Evolutionary conservation across 2,797 vertebrate species (phyloP).

Genomic region (Brachyrhaphis roseni): DNA sequence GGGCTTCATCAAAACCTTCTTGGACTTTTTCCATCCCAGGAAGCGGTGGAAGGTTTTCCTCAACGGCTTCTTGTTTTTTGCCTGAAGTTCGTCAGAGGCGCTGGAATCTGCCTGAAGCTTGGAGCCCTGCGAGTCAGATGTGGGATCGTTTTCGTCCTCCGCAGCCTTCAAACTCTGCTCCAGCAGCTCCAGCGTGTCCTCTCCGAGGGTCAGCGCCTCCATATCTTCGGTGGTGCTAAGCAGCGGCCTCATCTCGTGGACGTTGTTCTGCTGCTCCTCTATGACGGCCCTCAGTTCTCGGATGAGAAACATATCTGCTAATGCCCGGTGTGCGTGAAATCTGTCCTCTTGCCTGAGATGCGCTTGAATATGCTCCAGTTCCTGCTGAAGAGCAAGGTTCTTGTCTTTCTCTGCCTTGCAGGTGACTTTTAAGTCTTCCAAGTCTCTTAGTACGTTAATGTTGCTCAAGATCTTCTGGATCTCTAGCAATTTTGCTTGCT

Average conservation of each 20-base stretch:
- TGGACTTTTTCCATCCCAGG: conserved; percentile 12
- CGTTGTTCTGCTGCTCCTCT: not conserved
- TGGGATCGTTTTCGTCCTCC: not conserved
- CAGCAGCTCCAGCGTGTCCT: not conserved
- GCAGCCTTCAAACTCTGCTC: not conserved
- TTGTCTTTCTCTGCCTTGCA: not conserved
- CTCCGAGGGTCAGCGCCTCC: not conserved
- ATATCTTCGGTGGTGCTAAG: not conserved
- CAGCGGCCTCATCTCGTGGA: not conserved
- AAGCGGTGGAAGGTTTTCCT: conserved; percentile 7
- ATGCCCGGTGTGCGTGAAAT: not conserved
- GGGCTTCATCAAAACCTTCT: not conserved
- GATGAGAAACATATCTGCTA: conserved; percentile 1
- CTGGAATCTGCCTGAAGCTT: not conserved
- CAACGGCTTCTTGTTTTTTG: not conserved
- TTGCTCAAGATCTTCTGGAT: not conserved
- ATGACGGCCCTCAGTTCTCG: not conserved
- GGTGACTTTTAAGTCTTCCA: conserved; percentile 1
- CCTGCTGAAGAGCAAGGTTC: not conserved
- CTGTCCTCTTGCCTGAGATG: not conserved
- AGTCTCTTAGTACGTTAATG: not conserved
- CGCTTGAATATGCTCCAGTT: not conserved
- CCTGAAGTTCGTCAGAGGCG: not conserved
- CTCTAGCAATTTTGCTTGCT: not conserved
- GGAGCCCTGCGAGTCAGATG: not conserved